Evolutionary conservation across 2,797 vertebrate species (phyloP), one percentile per base, ranked within the genome.

Genomic region (Aphelocoma californica): DNA sequence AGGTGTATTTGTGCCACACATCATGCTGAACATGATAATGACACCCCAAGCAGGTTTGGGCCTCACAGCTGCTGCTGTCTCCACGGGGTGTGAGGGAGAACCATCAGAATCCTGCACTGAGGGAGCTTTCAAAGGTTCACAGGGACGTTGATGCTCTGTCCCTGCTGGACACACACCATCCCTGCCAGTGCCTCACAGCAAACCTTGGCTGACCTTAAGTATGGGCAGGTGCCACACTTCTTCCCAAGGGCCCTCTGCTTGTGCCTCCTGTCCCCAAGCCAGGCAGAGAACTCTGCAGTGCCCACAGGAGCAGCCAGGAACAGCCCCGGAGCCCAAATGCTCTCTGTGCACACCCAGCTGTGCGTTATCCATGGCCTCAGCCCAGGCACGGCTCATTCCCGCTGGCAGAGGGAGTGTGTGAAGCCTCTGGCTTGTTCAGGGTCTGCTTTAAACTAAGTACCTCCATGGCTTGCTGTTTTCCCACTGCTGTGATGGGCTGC

Each of bases 301-400:
- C 31, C 69, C 40, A 1, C 57, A 78, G 38, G 60, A 8, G 10
- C 0, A 2, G 29, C 3, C 20, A 12, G 64, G 21, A 60, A 0
- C 1, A 31, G 28, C 66, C 26, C 5, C n/a, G 4, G 34, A 1
- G 2, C n/a, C 51, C 3, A 0, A 17, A 58, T 0, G 60, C 58
- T 21, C 18, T 4, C 83, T 28, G 2, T 17, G 48, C 67, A 25
- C 25, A 34, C 34, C 26, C 51, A 36, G 4, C 13, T 6, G 1
- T 0, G 0, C 2, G 1, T 25, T 7, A 29, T 0, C 7, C 5
- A 34, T 1, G 19, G n/a, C 40, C 60, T 42, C 69, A 40, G 61
- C 47, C 51, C 12, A 7, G 14, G 31, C 47, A 57, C 8, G 54
- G 28, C 80, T 65, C 7, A 0, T 11, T 10, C 4, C 2, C 18